These are phyloP conservation scores for Haliclona indistincta DNA, from an alignment of 37 sponge, comb jelly and placozoan genomes.

Conservation along the genomic window DNA sequence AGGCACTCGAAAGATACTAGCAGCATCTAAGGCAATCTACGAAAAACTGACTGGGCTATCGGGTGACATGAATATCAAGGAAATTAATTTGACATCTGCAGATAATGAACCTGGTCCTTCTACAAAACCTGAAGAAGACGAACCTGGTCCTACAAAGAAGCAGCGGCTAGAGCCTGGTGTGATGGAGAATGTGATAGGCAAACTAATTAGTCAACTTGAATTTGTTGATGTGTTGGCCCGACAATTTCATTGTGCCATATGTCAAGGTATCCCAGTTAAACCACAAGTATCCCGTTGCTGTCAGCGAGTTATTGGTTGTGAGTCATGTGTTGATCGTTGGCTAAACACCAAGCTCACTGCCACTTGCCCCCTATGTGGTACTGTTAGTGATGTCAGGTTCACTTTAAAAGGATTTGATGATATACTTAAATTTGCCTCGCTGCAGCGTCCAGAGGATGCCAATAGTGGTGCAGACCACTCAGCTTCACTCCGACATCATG, in stretches of 20 bases:
- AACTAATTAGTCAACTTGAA: neutral
- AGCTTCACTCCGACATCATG: neutral
- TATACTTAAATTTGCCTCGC: neutral
- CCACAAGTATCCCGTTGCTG: neutral
- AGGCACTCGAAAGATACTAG: neutral
- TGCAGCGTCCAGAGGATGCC: neutral
- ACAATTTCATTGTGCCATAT: neutral
- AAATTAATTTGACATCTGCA: neutral
- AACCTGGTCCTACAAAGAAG: neutral
- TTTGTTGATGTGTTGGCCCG: neutral
- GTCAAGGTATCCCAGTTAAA: neutral
- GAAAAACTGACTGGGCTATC: slow-evolving; percentile 4
- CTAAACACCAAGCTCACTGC: too few relatives aligned
- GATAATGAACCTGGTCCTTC: neutral
- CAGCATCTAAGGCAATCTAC: slow-evolving; percentile 3
- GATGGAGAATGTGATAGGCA: neutral
- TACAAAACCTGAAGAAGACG: neutral
- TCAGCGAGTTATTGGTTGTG: neutral
- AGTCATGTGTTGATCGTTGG: neutral
- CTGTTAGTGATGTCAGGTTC: neutral
- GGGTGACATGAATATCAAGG: neutral
- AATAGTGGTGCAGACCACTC: neutral
- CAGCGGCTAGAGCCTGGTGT: neutral
- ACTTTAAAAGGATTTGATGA: neutral
- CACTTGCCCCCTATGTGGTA: neutral